phyloP scores from a whole-genome alignment of 2,113 vertebrate species.

The Odocoileus virginianus region DNA sequence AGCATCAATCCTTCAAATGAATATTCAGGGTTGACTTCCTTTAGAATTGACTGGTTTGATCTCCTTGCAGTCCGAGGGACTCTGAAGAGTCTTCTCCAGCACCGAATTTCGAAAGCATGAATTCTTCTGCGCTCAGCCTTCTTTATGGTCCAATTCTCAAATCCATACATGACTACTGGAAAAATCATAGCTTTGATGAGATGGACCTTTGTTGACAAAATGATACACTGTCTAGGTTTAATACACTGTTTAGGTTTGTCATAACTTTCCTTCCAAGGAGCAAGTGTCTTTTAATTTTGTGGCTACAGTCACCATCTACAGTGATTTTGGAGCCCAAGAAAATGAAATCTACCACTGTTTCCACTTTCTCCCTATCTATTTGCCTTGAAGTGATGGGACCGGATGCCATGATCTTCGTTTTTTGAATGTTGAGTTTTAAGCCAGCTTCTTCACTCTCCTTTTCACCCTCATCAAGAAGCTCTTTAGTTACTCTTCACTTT shows the following conservation, averaged over 20 bases:
- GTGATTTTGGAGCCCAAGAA: background rate
- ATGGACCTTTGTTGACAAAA: background rate
- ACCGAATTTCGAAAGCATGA: background rate
- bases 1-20: background rate
- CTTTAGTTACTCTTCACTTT: background rate
- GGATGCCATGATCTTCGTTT: background rate
- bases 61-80: background rate
- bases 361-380: background rate
- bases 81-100: background rate
- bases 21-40: background rate
- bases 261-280: background rate
- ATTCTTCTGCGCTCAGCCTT: background rate
- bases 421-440: background rate
- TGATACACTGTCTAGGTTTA: background rate
- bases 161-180: background rate
- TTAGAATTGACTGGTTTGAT: background rate
- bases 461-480: background rate
- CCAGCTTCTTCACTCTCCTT: background rate
- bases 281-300: background rate
- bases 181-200: background rate
- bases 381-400: background rate
- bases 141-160: background rate
- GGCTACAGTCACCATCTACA: background rate
- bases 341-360: background rate
- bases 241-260: background rate